These are phyloP conservation scores for Prolemur simus DNA, from an alignment of 2,113 vertebrate genomes.

Conservation along the genomic window DNA sequence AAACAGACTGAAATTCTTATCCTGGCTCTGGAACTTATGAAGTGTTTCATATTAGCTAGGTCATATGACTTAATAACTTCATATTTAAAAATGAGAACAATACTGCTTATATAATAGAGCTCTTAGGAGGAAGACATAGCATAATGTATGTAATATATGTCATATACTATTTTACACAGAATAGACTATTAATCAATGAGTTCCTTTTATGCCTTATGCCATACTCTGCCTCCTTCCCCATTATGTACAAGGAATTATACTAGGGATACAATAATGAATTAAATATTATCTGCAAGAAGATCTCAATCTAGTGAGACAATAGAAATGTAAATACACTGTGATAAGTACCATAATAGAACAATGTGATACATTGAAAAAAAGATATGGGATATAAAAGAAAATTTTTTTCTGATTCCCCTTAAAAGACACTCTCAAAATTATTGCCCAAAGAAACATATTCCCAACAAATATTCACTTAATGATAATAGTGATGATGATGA, in stretches of 20 bases:
- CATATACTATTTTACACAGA: neutral
- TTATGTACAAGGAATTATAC: neutral
- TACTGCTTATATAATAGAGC: neutral
- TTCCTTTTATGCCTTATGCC: neutral
- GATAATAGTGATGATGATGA: neutral
- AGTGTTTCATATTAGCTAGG: neutral
- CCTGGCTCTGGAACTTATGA: neutral
- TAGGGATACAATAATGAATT: neutral
- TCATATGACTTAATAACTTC: neutral
- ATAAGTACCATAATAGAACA: neutral
- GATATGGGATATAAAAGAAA: neutral
- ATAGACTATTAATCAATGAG: neutral
- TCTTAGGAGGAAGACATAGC: neutral
- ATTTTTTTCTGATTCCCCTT: neutral
- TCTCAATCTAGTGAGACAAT: neutral
- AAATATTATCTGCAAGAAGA: neutral
- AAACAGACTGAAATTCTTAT: neutral
- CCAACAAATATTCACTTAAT: conserved; percentile 36
- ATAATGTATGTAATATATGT: neutral
- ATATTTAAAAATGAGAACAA: neutral
- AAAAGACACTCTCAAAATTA: neutral
- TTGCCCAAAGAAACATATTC: conserved; percentile 7
- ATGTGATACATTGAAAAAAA: neutral
- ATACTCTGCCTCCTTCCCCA: neutral
- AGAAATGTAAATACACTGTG: neutral